A percentile compares a stretch with the other conserved stretches of the same genome.
phyloP scores from a whole-genome alignment of 2,888 invertebrate genomes.

The Polydesmus complanatus region DNA sequence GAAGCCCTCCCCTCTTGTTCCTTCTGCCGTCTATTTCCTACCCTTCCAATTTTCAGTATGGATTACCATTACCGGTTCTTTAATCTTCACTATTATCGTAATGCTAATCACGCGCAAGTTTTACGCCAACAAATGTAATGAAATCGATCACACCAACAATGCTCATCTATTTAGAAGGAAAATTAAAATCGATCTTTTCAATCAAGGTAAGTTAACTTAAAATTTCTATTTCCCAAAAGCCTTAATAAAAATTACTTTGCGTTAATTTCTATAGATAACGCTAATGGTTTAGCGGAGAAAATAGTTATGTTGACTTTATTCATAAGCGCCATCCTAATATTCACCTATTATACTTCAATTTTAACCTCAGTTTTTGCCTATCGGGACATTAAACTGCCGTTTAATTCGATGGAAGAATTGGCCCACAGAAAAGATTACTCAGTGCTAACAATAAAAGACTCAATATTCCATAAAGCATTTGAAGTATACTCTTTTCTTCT shows the following conservation, averaged over 20 bases:
- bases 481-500: neutral
- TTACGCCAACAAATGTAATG: too few species aligned
- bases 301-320: neutral
- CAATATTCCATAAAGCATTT: neutral
- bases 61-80: neutral
- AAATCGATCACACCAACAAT: too few species aligned
- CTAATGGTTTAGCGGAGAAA: neutral
- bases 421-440: constrained; percentile 2
- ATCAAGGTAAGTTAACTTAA: too few species aligned
- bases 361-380: constrained; percentile 10
- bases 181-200: too few species aligned
- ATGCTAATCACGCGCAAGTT: neutral
- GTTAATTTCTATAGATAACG: neutral
- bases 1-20: neutral
- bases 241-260: too few species aligned
- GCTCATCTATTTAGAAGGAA: too few species aligned
- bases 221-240: too few species aligned
- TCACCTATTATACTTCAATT: constrained; percentile 6
- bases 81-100: neutral
- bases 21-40: neutral
- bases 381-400: constrained; percentile 4
- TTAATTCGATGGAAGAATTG: constrained; percentile 5
- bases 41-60: neutral
- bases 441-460: constrained; percentile 4
- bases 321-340: neutral